phyloP scores from a whole-genome alignment of 2,888 invertebrate genomes.

The Neria commutata region DNA sequence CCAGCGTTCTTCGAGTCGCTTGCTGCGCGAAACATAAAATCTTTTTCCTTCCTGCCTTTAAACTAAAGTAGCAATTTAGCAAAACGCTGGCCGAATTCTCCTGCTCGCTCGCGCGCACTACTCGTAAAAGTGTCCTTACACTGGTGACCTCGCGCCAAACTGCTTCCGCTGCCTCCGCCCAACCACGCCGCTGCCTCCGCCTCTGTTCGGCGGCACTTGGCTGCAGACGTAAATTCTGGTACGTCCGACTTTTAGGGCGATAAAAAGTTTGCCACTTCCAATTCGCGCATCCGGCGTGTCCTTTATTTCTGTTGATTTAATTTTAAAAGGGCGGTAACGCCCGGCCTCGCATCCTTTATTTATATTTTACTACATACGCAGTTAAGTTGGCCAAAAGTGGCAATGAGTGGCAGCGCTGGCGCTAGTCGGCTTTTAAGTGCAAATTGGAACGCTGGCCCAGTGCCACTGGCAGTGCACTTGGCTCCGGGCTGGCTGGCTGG shows the following conservation, averaged over 20 bases:
- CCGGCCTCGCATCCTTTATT: background rate
- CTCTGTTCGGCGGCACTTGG: background rate
- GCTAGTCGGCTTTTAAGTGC: background rate
- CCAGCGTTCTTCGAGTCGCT: too few relatives aligned
- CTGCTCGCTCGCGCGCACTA: background rate
- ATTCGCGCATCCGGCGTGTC: background rate
- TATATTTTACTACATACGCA: background rate
- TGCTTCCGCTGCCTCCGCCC: background rate
- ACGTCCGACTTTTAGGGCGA: constrained; percentile 1
- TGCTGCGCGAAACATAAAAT: too few relatives aligned
- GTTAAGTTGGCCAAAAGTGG: background rate
- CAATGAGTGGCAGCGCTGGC: background rate
- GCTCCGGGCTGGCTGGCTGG: background rate
- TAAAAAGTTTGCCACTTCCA: background rate
- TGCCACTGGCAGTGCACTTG: background rate
- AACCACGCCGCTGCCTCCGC: background rate
- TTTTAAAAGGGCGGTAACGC: constrained; percentile 31
- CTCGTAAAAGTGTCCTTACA: background rate
- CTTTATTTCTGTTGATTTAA: constrained; percentile 27
- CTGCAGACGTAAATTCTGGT: constrained; percentile 1
- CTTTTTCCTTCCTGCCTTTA: too few relatives aligned
- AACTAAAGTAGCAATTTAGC: constrained; percentile 14
- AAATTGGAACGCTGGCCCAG: constrained; percentile 1
- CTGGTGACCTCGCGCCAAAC: background rate
- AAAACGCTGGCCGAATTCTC: constrained; percentile 11